phyloP scores from a whole-genome alignment of 1,140 invertebrate species.

The Diabrotica undecimpunctata region DNA sequence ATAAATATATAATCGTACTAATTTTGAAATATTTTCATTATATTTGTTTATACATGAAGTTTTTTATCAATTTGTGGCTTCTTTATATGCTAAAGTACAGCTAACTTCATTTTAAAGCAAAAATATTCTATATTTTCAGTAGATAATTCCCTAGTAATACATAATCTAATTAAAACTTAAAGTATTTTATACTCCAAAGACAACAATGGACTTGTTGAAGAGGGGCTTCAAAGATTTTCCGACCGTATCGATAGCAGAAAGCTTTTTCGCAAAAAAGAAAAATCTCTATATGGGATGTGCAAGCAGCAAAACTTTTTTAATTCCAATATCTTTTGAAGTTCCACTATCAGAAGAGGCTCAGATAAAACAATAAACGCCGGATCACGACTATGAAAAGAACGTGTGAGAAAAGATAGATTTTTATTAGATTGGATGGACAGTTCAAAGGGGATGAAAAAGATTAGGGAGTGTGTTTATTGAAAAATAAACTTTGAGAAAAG shows the following conservation, averaged over 20 bases:
- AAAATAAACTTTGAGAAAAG: background rate
- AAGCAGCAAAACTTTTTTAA: background rate
- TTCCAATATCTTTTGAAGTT: conserved; percentile 2
- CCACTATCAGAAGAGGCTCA: conserved; percentile 1
- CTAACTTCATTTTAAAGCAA: no score
- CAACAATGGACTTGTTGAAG: background rate
- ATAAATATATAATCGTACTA: no score
- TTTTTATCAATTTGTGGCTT: no score
- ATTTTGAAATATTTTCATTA: no score
- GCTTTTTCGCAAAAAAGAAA: background rate
- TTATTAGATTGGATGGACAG: background rate
- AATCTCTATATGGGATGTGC: background rate
- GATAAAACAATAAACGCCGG: background rate
- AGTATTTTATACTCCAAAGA: no score
- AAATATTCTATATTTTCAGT: no score
- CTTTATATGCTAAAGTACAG: no score
- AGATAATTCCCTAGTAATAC: no score
- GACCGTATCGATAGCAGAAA: background rate
- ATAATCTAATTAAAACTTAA: no score
- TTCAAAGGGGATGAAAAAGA: background rate
- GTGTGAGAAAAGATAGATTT: conserved; percentile 2
- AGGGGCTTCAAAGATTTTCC: background rate
- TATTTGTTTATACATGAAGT: no score
- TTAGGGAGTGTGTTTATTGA: background rate
- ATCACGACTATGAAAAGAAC: background rate